These are phyloP conservation scores for Patella vulgata DNA, from an alignment of 1,140 invertebrate species.

Conservation along the genomic window DNA sequence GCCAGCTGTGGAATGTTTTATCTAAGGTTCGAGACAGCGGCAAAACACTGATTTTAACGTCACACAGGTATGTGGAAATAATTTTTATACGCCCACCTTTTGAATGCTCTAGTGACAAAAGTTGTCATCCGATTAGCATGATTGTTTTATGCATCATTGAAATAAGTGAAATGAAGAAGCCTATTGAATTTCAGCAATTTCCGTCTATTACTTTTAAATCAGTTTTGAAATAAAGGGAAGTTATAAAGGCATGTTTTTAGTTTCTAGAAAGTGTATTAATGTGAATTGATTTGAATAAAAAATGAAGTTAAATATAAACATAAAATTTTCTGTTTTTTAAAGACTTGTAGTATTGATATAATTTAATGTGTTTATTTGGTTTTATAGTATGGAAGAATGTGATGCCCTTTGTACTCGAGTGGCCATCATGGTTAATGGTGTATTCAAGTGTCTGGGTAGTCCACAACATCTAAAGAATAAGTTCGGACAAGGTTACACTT, in stretches of 20 bases:
- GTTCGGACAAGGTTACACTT: slow-evolving; percentile 66
- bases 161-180: too few species aligned
- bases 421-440: slow-evolving; percentile 71
- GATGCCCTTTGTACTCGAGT: slow-evolving; percentile 69
- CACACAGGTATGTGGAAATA: slow-evolving; percentile 56
- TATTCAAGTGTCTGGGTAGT: slow-evolving; percentile 66
- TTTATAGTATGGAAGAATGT: slow-evolving; percentile 70
- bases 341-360: slow-evolving; percentile 7
- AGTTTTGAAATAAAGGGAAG: background rate
- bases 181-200: too few species aligned
- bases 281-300: background rate
- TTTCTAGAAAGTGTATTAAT: background rate
- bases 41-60: slow-evolving; percentile 61
- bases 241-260: background rate
- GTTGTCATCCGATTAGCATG: too few species aligned
- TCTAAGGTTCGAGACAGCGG: slow-evolving; percentile 57
- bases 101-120: too few species aligned
- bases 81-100: too few species aligned
- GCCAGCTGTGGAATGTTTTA: slow-evolving; percentile 68
- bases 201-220: background rate
- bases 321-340: slow-evolving; percentile 7
- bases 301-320: background rate
- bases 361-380: background rate
- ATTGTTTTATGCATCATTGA: too few species aligned
- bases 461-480: slow-evolving; percentile 69